phyloP scores from a whole-genome alignment of 2,888 invertebrate species.

The Latrodectus elegans region DNA sequence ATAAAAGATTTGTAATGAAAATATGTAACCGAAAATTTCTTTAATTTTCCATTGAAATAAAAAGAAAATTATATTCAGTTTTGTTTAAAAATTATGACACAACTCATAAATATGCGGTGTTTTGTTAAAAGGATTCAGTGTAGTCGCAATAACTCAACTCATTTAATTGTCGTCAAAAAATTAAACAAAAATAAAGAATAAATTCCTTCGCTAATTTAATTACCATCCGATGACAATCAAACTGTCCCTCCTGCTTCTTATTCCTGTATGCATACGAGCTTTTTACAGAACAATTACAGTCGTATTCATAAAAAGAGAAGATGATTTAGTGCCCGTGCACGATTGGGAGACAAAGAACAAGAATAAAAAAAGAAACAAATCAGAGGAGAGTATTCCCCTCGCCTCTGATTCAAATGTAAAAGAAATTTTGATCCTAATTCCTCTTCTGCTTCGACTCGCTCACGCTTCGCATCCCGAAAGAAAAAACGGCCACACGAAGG shows the following conservation, averaged over 20 bases:
- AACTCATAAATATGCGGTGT: too few relatives aligned
- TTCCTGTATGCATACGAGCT: background rate
- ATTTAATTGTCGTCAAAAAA: too few relatives aligned
- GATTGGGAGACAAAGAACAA: constrained; percentile 35
- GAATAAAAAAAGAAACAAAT: constrained; percentile 23
- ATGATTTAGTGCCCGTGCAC: constrained; percentile 46
- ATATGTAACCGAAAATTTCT: too few relatives aligned
- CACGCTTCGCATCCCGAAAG: background rate
- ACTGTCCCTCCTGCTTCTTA: too few relatives aligned
- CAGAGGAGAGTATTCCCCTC: constrained; percentile 20
- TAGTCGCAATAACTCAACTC: too few relatives aligned
- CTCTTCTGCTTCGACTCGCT: background rate
- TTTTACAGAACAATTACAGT: constrained; percentile 4
- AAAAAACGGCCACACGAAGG: background rate
- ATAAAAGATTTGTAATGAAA: too few relatives aligned
- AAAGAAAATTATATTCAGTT: too few relatives aligned
- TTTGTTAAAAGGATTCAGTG: too few relatives aligned
- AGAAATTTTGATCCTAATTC: background rate
- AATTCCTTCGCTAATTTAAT: background rate
- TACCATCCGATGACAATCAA: background rate
- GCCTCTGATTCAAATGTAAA: constrained; percentile 7
- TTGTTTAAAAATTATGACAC: too few relatives aligned
- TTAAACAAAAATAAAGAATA: too few relatives aligned
- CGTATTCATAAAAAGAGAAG: constrained; percentile 45
- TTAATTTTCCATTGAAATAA: too few relatives aligned